These are phyloP conservation scores for Indri indri DNA, from an alignment of 2,113 vertebrate species.

Conservation along the genomic window DNA sequence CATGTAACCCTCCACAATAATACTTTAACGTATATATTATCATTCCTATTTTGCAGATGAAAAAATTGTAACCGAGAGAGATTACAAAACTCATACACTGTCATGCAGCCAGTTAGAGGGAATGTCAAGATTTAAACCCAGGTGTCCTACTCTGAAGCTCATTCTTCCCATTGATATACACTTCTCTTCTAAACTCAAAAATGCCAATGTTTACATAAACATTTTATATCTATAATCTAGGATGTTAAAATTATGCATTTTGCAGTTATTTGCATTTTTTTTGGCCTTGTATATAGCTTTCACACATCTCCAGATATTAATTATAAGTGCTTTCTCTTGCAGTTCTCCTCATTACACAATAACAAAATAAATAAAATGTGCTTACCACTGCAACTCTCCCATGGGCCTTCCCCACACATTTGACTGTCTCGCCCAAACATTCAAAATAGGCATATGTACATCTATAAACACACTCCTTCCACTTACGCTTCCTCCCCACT, in stretches of 20 bases:
- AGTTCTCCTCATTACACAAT: slow-evolving; percentile 7
- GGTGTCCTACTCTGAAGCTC: neutral
- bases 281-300: neutral
- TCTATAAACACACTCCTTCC: neutral
- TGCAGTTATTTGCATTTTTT: neutral
- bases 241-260: neutral
- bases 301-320: slow-evolving; percentile 12
- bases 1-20: neutral
- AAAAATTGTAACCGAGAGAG: neutral
- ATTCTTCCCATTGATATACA: neutral
- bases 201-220: neutral
- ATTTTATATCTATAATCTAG: neutral
- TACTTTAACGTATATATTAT: neutral
- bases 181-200: neutral
- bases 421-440: neutral
- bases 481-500: neutral
- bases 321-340: neutral
- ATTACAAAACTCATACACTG: neutral
- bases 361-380: slow-evolving; percentile 47
- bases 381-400: neutral
- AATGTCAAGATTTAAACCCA: neutral
- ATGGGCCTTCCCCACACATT: neutral
- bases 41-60: neutral
- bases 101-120: neutral
- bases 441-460: neutral